Evolutionary conservation across 2,888 invertebrate genomes (phyloP), one percentile per base, ranked within the genome.

Genomic region (Geophilus truncorum): DNA sequence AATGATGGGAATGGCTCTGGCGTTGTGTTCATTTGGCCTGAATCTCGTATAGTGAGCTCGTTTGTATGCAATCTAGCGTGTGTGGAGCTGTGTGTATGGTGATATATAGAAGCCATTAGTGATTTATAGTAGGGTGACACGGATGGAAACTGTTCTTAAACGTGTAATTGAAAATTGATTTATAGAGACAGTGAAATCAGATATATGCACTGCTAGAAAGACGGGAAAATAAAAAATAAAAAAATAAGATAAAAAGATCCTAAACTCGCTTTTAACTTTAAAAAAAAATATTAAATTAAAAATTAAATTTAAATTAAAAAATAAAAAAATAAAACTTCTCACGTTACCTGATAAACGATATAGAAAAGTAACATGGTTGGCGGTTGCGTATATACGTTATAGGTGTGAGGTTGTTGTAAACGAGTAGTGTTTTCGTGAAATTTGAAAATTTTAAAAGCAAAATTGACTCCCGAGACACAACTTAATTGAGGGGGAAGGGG

Each of bases 101-200:
- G 79, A 79, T 79, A 79, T 79, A 79, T 79, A 45, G 51, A 51
- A 79, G 30, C 70, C 80, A 80, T 80, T 80, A 70, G 80, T 80
- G 80, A 80, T 80, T 80, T 80, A 80, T 80, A 70, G 32, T 51
- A 51, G 40, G 30, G 70, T 80, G 70, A 80, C 80, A 80, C 30
- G 23, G 70, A 62, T 70, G 70, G 32, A 80, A 80, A 70, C 30
- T 70, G 62, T 80, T 80, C 80, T 80, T 70, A 34, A 80, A 40
- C 70, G 70, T 80, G 80, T 80, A 80, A 80, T 80, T 80, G 80
- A 80, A 80, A 80, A 80, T 62, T 80, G 80, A 80, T 80, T 80
- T 80, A 80, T 80, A 80, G 80, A 70, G 70, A 70, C 80, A 70
- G 80, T 80, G 80, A 80, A 80, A 80, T 80, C 80, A 40, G 80